Conservation (phyloP, 2,113 vertebrate species). For the Nestor notabilis region DNA sequence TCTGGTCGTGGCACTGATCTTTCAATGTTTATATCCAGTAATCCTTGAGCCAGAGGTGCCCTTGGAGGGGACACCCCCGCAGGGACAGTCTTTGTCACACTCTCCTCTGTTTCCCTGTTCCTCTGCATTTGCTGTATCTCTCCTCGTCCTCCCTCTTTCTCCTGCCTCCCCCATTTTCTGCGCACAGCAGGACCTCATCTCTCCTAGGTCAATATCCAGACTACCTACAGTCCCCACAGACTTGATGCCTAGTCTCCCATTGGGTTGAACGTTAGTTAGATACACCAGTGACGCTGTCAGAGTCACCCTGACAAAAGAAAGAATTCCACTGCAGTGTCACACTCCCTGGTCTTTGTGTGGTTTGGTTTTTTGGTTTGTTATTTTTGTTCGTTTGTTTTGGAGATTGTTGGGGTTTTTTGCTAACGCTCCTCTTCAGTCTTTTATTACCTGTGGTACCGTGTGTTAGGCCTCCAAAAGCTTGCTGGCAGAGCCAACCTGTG, state of each 20-base stretch:
- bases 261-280: neutral
- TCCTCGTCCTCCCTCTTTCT: neutral
- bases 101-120: neutral
- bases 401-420: neutral
- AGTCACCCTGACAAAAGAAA: neutral
- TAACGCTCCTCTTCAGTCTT: neutral
- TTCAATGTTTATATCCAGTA: neutral
- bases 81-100: neutral
- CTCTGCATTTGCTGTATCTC: neutral
- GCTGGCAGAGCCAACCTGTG: neutral
- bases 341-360: neutral
- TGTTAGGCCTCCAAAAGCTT: neutral
- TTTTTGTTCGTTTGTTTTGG: neutral
- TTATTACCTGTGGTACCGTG: neutral
- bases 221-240: neutral
- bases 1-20: neutral
- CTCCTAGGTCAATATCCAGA: neutral
- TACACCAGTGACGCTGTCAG: neutral
- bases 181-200: neutral
- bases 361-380: neutral
- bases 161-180: neutral
- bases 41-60: neutral
- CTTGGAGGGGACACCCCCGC: neutral
- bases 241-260: neutral
- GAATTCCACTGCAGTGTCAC: neutral